Evolutionary conservation across 1,140 invertebrate species (phyloP).

Genomic region (Drosophila subobscura): DNA sequence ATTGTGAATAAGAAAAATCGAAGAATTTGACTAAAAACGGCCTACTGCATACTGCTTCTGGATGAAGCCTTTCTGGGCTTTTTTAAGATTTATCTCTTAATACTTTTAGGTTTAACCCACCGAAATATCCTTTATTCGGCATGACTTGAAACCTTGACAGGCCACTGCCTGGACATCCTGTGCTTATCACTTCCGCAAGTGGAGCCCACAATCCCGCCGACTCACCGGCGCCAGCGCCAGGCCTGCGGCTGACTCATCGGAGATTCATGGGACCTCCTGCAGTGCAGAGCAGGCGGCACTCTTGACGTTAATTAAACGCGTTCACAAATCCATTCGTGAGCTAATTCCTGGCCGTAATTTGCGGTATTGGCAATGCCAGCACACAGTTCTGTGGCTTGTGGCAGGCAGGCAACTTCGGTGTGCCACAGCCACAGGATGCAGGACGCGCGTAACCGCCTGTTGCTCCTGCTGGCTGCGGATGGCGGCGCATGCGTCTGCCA

Average conservation of each 20-base stretch:
- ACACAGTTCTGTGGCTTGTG: conserved; percentile 28
- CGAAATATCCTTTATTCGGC: neutral
- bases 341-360: conserved; percentile 25
- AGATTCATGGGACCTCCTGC: neutral
- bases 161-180: conserved; percentile 20
- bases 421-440: conserved; percentile 14
- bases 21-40: too few species aligned
- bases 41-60: too few species aligned
- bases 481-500: conserved; percentile 50
- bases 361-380: conserved; percentile 28
- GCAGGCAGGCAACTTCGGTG: conserved; percentile 16
- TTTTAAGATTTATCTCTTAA: too few species aligned
- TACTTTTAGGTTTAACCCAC: neutral
- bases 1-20: too few species aligned
- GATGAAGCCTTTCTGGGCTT: too few species aligned
- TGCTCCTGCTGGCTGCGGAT: conserved; percentile 7
- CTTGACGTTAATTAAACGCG: conserved; percentile 36
- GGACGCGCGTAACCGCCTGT: conserved; percentile 30
- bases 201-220: conserved; percentile 31
- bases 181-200: conserved; percentile 31
- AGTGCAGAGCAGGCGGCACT: neutral
- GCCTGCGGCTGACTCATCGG: neutral
- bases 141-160: conserved; percentile 57
- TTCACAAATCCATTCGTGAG: conserved; percentile 31
- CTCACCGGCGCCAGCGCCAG: conserved; percentile 14